A percentile compares a stretch with the other conserved stretches of the same genome.
Evolutionary conservation across 2,888 invertebrate genomes (phyloP).

Genomic region (Strigamia crassipes): DNA sequence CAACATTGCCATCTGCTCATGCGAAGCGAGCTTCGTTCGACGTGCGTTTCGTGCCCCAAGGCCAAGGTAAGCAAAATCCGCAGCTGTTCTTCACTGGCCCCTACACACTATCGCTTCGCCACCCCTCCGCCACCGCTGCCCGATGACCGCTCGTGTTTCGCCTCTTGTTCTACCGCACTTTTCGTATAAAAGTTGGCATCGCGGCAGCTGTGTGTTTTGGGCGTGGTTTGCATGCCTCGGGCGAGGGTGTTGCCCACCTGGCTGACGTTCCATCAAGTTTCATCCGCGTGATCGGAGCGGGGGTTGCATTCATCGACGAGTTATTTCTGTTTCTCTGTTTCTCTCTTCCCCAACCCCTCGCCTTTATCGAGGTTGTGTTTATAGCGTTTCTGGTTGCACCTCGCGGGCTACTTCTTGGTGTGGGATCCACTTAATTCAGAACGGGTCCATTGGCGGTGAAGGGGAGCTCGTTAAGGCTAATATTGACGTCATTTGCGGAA

Average conservation of each 20-base stretch:
- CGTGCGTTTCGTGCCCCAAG: slow-evolving; percentile 28
- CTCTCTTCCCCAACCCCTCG: not conserved
- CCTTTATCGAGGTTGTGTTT: not conserved
- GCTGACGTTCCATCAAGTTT: not conserved
- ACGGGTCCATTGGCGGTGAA: slow-evolving; percentile 17
- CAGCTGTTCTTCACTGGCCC: slow-evolving; percentile 34
- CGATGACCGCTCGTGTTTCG: not conserved
- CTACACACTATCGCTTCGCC: not conserved
- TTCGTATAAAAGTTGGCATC: not conserved
- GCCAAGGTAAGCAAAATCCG: slow-evolving; percentile 35
- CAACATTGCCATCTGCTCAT: slow-evolving; percentile 1
- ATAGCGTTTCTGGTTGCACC: slow-evolving; percentile 16
- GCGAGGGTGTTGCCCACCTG: slow-evolving; percentile 17
- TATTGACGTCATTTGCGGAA: slow-evolving; percentile 40
- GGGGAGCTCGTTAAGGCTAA: slow-evolving; percentile 30
- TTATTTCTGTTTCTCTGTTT: not conserved
- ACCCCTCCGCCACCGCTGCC: not conserved
- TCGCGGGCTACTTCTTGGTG: slow-evolving; percentile 21
- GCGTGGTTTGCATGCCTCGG: slow-evolving; percentile 16
- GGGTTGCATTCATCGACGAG: slow-evolving; percentile 3
- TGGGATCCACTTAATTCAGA: slow-evolving; percentile 7
- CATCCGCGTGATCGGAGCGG: not conserved
- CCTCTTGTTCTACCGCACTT: not conserved
- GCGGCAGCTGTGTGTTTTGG: not conserved
- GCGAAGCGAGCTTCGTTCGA: not conserved